These are phyloP conservation scores for Xyrichtys novacula DNA, from an alignment of 2,797 vertebrate genomes.

Conservation along the genomic window DNA sequence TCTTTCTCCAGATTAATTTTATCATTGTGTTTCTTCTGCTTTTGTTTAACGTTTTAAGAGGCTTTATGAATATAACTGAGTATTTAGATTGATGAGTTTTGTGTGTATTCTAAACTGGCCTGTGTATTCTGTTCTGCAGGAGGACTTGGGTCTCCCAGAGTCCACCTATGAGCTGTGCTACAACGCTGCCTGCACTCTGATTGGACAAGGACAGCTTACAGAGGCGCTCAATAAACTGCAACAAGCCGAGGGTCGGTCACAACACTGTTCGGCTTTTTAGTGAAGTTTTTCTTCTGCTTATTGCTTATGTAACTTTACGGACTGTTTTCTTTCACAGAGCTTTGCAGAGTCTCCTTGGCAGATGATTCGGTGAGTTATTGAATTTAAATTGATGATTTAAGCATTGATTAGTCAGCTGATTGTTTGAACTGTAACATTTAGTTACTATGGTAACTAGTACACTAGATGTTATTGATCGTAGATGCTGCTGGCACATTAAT, in stretches of 20 bases:
- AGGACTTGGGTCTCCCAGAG: conserved; percentile 93
- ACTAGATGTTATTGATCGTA: no score
- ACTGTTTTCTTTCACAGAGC: conserved; percentile 80
- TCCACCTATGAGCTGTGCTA: conserved; percentile 96
- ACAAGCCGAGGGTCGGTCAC: conserved; percentile 92
- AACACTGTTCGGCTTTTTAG: rapidly evolving
- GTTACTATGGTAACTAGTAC: no score
- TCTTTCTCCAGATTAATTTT: no score
- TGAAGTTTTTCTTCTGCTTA: rapidly evolving
- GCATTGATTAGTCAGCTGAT: no score
- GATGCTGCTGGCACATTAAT: no score
- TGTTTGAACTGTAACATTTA: neutral
- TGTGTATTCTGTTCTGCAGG: conserved; percentile 75
- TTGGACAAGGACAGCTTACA: conserved; percentile 91
- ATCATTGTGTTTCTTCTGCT: neutral
- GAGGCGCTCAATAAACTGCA: conserved; percentile 92
- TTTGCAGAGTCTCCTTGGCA: conserved; percentile 92
- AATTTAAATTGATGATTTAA: no score
- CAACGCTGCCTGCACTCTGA: conserved; percentile 92
- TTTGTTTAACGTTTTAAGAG: neutral
- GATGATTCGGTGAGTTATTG: conserved; percentile 98
- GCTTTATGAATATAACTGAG: no score
- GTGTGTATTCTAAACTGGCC: neutral
- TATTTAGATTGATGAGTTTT: neutral
- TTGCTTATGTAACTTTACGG: neutral